These are phyloP conservation scores for Machimus atricapillus DNA, from an alignment of 2,888 invertebrate genomes.

Conservation along the genomic window DNA sequence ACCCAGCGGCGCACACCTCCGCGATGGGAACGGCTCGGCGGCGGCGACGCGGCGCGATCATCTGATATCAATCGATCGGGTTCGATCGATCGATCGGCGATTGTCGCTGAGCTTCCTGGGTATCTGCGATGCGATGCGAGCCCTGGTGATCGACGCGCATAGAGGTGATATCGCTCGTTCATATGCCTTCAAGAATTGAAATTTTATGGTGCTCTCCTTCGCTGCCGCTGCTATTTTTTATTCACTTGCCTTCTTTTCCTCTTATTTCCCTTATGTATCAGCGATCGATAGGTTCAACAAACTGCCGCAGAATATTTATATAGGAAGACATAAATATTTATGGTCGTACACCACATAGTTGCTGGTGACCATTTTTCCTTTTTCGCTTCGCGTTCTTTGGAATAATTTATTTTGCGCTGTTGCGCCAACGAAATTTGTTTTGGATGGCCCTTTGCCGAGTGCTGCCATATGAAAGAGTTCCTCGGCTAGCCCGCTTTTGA, in stretches of 20 bases:
- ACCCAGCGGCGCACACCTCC: neutral
- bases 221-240: slow-evolving; percentile 21
- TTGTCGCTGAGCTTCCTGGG: neutral
- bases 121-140: neutral
- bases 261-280: neutral
- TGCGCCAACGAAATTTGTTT: neutral
- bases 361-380: slow-evolving; percentile 29
- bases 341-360: slow-evolving; percentile 1
- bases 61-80: neutral
- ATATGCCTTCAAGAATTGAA: slow-evolving; percentile 19
- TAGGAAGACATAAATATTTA: slow-evolving; percentile 39
- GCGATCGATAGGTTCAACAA: slow-evolving; percentile 33
- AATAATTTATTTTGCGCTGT: slow-evolving; percentile 15
- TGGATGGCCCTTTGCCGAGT: neutral
- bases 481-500: neutral
- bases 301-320: slow-evolving; percentile 22
- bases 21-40: neutral
- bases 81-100: neutral
- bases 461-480: neutral
- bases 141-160: neutral
- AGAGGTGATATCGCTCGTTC: slow-evolving; percentile 16
- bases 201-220: slow-evolving; percentile 19
- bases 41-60: neutral
- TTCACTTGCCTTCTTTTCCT: slow-evolving; percentile 15
- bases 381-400: neutral